Base-by-base conservation (phyloP, 2,797 vertebrate species). In the Lates japonicus region DNA sequence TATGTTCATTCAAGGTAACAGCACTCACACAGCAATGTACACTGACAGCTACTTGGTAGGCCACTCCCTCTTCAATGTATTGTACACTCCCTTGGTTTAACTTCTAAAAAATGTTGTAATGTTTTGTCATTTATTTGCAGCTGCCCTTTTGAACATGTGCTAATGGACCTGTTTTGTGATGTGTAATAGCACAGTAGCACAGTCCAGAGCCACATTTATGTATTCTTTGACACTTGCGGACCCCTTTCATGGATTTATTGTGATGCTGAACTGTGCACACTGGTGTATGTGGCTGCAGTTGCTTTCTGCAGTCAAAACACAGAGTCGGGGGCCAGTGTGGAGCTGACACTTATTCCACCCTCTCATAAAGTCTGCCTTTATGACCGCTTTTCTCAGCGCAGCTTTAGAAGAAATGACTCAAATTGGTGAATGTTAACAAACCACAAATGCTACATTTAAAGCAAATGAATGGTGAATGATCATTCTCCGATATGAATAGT, bases 331-430 rank as follows among this genome's bases (percentile, higher is more conserved):
- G 61, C 57, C 71, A 60, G 74, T 33, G 78, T 59, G 66, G 52
- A 41, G 83, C 81, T 87, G 87, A 89, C 90, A 73, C 88, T 92
- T 83, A 87, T 93, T 92, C 89, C 85, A 78, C 69, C 76, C 82
- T 64, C 85, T 90, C 86, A 88, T 94, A 91, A 93, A 92, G 85
- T 86, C 87, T 0, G 82, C 60, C 87, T 94, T 93, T 83, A 90
- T 88, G 81, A 54, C 61, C 76, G 20, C 22, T 64, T 59, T 73
- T 80, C 65, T 78, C 70, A 79, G 68, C 4, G 42, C 17, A 52
- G 76, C 71, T 74, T 8, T 1, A 83, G 78, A 80, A 89, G 74
- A 89, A 91, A 78, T 84, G 72, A 90, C 82, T 87, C 79, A 88
- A 80, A 88, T 76, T 70, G 76, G 80, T 80, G 72, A 79, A 71